A percentile compares a stretch with the other conserved stretches of the same genome.
Evolutionary conservation across 2,797 vertebrate species (phyloP).

Genomic region (Hydrophis major): DNA sequence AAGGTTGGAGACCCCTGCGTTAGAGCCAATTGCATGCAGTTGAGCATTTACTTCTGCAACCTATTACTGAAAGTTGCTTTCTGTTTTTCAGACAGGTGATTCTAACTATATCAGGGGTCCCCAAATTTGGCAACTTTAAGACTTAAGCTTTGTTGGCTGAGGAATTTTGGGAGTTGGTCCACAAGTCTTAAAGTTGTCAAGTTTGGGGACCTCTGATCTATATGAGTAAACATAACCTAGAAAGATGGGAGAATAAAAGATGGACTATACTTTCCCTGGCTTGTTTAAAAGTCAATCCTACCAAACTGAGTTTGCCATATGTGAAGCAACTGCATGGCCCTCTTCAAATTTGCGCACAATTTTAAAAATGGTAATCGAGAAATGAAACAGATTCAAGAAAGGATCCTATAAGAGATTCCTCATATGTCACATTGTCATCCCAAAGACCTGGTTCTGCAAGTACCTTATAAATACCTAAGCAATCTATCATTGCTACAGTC

Average conservation of each 20-base stretch:
- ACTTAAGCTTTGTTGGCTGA: no score
- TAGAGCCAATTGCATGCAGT: background rate
- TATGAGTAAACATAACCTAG: background rate
- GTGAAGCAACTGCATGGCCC: background rate
- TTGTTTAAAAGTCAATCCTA: background rate
- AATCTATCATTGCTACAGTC: background rate
- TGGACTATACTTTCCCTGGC: background rate
- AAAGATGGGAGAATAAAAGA: background rate
- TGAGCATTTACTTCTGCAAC: background rate
- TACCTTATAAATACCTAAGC: background rate
- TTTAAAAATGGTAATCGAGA: background rate
- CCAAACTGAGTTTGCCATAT: background rate
- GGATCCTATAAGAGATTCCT: background rate
- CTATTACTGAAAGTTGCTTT: background rate
- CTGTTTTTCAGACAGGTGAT: background rate
- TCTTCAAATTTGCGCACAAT: background rate
- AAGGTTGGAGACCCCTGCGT: no score
- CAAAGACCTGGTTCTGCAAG: background rate
- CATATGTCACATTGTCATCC: background rate
- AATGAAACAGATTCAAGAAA: background rate
- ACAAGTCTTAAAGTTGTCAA: no score
- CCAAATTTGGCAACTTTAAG: no score
- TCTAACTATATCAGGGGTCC: background rate
- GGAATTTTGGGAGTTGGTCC: no score
- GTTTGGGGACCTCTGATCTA: background rate